phyloP scores from a whole-genome alignment of 2,797 vertebrate species.

The Sebastes diploproa region DNA sequence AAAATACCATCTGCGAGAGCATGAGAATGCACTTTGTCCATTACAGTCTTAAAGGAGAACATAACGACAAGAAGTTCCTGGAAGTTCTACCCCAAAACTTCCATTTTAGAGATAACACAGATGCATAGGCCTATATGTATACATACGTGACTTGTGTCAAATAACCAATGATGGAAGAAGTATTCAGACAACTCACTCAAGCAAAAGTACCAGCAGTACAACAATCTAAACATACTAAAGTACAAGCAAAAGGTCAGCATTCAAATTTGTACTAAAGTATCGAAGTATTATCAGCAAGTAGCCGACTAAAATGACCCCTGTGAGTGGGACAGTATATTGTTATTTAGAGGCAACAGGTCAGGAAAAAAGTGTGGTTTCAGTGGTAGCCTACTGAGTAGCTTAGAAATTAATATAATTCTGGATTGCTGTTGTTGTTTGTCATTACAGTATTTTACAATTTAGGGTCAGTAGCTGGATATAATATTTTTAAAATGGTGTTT shows the following conservation, averaged over 20 bases:
- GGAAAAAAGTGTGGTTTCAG: background rate
- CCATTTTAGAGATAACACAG: background rate
- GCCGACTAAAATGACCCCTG: background rate
- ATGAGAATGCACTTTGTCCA: constrained; percentile 59
- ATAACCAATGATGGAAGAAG: too few relatives aligned
- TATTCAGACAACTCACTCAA: too few relatives aligned
- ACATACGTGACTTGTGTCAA: too few relatives aligned
- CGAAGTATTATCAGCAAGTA: background rate
- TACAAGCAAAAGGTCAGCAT: background rate
- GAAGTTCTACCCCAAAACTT: constrained; percentile 4
- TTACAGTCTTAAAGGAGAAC: constrained; percentile 18
- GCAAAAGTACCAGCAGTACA: too few relatives aligned
- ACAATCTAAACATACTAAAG: too few relatives aligned
- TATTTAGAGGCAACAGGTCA: background rate
- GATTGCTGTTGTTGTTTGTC: background rate
- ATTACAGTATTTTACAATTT: background rate
- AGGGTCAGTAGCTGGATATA: background rate
- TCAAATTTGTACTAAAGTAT: background rate
- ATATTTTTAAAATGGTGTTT: background rate
- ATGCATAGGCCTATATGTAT: too few relatives aligned
- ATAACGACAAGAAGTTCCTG: background rate
- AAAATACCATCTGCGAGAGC: constrained; percentile 59
- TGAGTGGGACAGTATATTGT: background rate
- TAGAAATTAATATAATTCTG: background rate
- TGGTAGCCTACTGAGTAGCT: background rate